phyloP scores from a whole-genome alignment of 2,113 vertebrate species.

The Actenoides lindsayi region DNA sequence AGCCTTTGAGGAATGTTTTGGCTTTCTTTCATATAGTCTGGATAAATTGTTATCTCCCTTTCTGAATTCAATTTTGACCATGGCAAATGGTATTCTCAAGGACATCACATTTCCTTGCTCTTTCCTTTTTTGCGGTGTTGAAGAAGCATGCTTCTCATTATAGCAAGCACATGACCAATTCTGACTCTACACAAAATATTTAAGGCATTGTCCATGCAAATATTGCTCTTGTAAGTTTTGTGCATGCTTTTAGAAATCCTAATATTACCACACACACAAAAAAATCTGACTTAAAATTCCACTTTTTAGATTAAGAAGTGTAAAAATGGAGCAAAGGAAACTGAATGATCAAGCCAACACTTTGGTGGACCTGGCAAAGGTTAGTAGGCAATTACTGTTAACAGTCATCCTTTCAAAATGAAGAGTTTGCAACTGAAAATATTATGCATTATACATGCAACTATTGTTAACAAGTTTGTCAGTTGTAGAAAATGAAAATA shows the following conservation, averaged over 20 bases:
- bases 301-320: constrained; percentile 98
- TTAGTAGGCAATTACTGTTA: constrained; percentile 71
- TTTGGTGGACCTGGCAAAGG: constrained; percentile 99
- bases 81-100: constrained; percentile 68
- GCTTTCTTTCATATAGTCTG: constrained; percentile 78
- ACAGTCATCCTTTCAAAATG: not conserved
- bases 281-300: constrained; percentile 81
- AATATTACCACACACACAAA: not conserved
- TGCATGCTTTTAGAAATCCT: constrained; percentile 81
- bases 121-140: constrained; percentile 80
- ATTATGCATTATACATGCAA: not conserved
- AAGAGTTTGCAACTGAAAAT: not conserved
- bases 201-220: constrained; percentile 85
- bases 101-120: constrained; percentile 80
- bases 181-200: constrained; percentile 69
- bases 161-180: constrained; percentile 77
- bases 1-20: constrained; percentile 82
- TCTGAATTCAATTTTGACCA: constrained; percentile 71
- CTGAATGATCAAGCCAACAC: constrained; percentile 99
- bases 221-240: constrained; percentile 80
- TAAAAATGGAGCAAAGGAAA: constrained; percentile 99
- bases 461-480: not conserved
- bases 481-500: not conserved
- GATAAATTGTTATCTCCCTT: constrained; percentile 70
- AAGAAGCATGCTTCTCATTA: constrained; percentile 87